Percentiles rank a stretch among this genome's conserved stretches.
These are phyloP conservation scores for Incurvaria masculella DNA, from an alignment of 2,888 invertebrate genomes.

Conservation along the genomic window DNA sequence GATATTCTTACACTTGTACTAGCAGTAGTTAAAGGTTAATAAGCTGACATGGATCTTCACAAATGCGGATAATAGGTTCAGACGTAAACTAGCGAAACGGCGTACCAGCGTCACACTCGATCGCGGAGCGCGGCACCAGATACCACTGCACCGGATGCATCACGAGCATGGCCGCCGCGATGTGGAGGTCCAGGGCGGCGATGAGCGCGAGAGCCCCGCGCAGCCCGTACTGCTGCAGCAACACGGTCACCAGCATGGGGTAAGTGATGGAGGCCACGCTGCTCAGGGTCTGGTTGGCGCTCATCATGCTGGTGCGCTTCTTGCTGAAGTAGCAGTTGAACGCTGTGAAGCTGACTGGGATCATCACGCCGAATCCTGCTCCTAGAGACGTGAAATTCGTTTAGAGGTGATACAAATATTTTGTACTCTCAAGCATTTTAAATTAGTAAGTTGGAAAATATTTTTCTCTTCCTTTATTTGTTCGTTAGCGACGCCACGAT, in stretches of 20 bases:
- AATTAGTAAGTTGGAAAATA: no score
- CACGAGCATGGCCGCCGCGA: constrained; percentile 64
- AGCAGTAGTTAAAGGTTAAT: constrained; percentile 72
- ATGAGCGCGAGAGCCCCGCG: constrained; percentile 65
- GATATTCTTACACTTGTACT: constrained; percentile 63
- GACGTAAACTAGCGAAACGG: constrained; percentile 6
- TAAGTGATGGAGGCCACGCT: constrained; percentile 66
- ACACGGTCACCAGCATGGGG: constrained; percentile 61
- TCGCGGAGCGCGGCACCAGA: constrained; percentile 29
- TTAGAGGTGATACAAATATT: no score
- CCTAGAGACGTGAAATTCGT: no score
- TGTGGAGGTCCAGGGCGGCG: constrained; percentile 64
- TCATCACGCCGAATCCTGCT: constrained; percentile 68
- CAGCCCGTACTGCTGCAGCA: constrained; percentile 64
- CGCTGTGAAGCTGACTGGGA: constrained; percentile 69
- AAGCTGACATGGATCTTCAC: constrained; percentile 69
- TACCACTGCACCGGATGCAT: constrained; percentile 78
- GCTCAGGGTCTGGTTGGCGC: constrained; percentile 68
- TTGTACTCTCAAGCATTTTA: no score
- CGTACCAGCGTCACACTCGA: constrained; percentile 22
- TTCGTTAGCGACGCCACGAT: no score
- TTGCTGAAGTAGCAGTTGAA: constrained; percentile 73
- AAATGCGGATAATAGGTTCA: no score
- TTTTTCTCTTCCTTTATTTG: no score
- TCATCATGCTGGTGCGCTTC: constrained; percentile 69